Percentiles rank a stretch among this genome's conserved stretches.
phyloP scores from a whole-genome alignment of 2,888 invertebrate species.

The Drosophila mulleri region DNA sequence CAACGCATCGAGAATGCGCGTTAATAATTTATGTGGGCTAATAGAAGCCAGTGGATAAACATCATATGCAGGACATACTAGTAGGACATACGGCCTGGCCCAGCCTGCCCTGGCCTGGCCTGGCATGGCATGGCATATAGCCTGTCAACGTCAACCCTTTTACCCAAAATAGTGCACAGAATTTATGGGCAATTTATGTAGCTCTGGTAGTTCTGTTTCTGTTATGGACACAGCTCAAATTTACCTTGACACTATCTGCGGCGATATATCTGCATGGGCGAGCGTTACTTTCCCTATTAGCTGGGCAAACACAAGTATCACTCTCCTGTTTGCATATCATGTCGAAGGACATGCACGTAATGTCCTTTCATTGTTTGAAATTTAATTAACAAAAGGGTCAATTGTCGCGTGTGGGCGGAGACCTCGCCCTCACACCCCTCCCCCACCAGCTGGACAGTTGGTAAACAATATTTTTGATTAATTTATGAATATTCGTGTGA shows the following conservation, averaged over 20 bases:
- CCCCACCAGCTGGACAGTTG: constrained; percentile 32
- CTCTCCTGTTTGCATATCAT: constrained; percentile 68
- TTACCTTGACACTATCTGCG: constrained; percentile 67
- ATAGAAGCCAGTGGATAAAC: constrained; percentile 61
- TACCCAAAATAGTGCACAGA: constrained; percentile 48
- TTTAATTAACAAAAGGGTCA: constrained; percentile 82
- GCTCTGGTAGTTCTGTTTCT: constrained; percentile 27
- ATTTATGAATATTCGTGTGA: constrained; percentile 81
- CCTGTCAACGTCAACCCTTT: constrained; percentile 78
- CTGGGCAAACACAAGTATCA: constrained; percentile 61
- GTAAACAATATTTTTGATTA: constrained; percentile 79
- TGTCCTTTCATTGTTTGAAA: constrained; percentile 67
- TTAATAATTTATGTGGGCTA: constrained; percentile 78
- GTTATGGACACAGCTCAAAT: constrained; percentile 34
- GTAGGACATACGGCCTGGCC: background rate
- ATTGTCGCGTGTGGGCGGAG: constrained; percentile 72
- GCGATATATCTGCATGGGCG: constrained; percentile 55
- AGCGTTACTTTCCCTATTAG: constrained; percentile 65
- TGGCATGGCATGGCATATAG: constrained; percentile 22
- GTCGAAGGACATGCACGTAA: constrained; percentile 47
- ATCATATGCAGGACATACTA: constrained; percentile 66
- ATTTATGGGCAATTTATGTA: constrained; percentile 70
- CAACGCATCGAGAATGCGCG: constrained; percentile 58
- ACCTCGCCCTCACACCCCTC: background rate
- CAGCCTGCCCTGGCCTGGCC: background rate